Conservation (phyloP, 53 echinoderm and acorn worm species). For the Zoroaster sp. region DNA sequence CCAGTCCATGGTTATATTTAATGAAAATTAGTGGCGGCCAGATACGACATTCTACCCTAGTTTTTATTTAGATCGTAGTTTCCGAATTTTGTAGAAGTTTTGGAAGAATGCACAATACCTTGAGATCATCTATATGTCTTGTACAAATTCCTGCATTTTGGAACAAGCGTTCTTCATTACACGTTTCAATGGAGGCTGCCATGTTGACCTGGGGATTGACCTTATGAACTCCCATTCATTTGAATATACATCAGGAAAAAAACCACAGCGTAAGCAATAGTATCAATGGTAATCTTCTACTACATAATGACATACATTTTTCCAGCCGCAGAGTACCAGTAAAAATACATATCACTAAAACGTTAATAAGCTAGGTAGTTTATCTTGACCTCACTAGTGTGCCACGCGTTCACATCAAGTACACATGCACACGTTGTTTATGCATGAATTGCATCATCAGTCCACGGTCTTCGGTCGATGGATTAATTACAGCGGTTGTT, state of each 20-base stretch:
- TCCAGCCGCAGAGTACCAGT: not conserved
- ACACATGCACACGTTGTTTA: slow-evolving; percentile 18
- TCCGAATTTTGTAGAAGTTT: not conserved
- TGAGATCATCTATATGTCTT: slow-evolving; percentile 39
- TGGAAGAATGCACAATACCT: too few species aligned
- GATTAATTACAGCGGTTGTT: too few species aligned
- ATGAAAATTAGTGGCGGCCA: too few species aligned
- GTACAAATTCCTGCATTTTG: slow-evolving; percentile 21
- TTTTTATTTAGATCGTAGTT: not conserved
- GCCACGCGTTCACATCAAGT: not conserved
- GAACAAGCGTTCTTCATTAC: not conserved
- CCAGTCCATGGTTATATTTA: too few species aligned
- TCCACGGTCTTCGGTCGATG: too few species aligned
- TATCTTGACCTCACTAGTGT: not conserved
- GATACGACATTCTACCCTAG: too few species aligned
- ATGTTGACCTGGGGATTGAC: slow-evolving; percentile 20
- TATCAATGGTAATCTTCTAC: not conserved
- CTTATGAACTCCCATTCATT: not conserved
- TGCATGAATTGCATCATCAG: slow-evolving; percentile 42
- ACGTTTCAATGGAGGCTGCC: slow-evolving; percentile 56
- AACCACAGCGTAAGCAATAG: not conserved
- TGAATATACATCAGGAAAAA: not conserved
- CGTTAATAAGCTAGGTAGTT: not conserved
- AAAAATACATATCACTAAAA: not conserved
- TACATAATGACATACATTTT: not conserved